Base-by-base conservation (phyloP, 2,888 invertebrate species). In the Dryobota labecula region DNA sequence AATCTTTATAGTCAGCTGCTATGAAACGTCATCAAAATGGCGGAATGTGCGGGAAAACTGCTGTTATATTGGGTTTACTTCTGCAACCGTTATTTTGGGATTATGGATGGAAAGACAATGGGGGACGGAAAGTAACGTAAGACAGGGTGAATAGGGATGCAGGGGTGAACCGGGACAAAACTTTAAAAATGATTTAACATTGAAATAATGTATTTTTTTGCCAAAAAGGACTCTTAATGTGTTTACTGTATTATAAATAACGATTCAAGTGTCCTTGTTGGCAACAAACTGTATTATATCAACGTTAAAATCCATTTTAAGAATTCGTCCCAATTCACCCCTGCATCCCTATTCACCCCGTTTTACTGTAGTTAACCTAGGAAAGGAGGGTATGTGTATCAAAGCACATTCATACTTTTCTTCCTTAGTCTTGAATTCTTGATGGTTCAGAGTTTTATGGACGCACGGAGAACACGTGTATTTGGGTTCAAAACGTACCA, bases 1-100 rank as follows among this genome's bases (percentile, higher is more conserved):
- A 78, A 79, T 71, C 54, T 85, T 86, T 80, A 85, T 73, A 71
- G 85, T 65, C 66, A 63, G 53, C 69, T 56, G 75, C 69, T 62
- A 58, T 51, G 72, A 73, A 66, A 58, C 58, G 62, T 68, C 70
- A 77, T 70, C 70, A 70, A 70, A 73, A 68, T 60, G 57, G 56
- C 56, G 62, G 33, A 65, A 27, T 51, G 33, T 53, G 5, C 15
- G 61, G n/a, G 53, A 49, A 27, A 61, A 64, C 62, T 38, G 58
- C 33, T 70, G 65, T 63, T 56, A 20, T 63, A 51, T 53, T 36
- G 33, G 65, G 53, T 81, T 76, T 62, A 51, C n/a, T 54, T 43
- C 43, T 54, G 47, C 51, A 24, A 62, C 53, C 15, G 51, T 72
- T 51, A 41, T 67, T 56, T 56, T 30, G 15, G 47, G 47, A 47